phyloP scores from a whole-genome alignment of 1,140 invertebrate species.

The Leptopilina boulardi region DNA sequence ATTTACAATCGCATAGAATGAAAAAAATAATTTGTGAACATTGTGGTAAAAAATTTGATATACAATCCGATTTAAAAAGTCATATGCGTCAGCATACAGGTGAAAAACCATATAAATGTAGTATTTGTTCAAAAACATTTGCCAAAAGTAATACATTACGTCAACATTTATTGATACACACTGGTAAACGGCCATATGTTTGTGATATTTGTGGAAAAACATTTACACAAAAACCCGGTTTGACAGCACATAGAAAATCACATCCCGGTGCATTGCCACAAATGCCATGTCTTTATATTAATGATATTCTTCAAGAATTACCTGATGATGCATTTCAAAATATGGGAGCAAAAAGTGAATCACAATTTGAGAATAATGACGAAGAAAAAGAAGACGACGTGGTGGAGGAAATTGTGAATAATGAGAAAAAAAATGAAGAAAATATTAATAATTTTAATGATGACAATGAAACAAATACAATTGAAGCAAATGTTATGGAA shows the following conservation, averaged over 20 bases:
- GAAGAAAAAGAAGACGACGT: slow-evolving; percentile 51
- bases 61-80: slow-evolving; percentile 81
- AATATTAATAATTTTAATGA: not conserved
- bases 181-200: slow-evolving; percentile 87
- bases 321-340: not conserved
- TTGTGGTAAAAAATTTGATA: slow-evolving; percentile 75
- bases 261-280: slow-evolving; percentile 70
- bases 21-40: slow-evolving; percentile 71
- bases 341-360: not conserved
- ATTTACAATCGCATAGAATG: slow-evolving; percentile 78
- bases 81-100: slow-evolving; percentile 83
- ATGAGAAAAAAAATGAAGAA: not conserved
- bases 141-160: slow-evolving; percentile 80
- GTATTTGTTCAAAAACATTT: slow-evolving; percentile 84
- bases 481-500: not conserved
- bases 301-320: slow-evolving; percentile 62
- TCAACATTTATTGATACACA: slow-evolving; percentile 86
- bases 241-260: slow-evolving; percentile 80
- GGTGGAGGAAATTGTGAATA: slow-evolving; percentile 36
- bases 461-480: not conserved
- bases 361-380: not conserved
- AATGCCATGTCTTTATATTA: slow-evolving; percentile 60
- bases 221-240: slow-evolving; percentile 80
- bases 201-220: slow-evolving; percentile 88
- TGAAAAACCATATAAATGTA: slow-evolving; percentile 84